phyloP scores from a whole-genome alignment of 1,140 invertebrate genomes.

The Formica exsecta region DNA sequence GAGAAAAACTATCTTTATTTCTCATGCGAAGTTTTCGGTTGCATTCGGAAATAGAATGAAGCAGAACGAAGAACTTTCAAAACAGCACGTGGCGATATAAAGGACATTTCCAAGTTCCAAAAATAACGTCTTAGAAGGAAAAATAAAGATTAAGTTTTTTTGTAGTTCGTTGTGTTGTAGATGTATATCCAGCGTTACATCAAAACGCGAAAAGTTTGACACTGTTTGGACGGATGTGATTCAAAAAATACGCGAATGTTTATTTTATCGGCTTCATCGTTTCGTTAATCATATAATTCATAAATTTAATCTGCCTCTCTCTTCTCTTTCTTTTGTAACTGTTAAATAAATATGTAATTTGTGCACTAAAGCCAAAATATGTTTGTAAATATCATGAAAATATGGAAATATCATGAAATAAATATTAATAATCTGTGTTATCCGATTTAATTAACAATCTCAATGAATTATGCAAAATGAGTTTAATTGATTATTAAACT shows the following conservation, averaged over 20 bases:
- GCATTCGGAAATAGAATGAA: not conserved
- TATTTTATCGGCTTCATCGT: not conserved
- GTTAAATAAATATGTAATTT: not conserved
- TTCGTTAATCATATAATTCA: not conserved
- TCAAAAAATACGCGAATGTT: not conserved
- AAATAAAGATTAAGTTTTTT: conserved; percentile 17
- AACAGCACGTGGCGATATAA: not conserved
- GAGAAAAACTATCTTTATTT: not conserved
- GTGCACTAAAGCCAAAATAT: not conserved
- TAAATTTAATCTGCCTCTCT: too few species aligned
- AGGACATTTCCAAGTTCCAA: conserved; percentile 18
- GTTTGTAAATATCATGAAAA: not conserved
- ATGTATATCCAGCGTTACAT: not conserved
- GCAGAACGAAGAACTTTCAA: not conserved
- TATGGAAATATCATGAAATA: too few species aligned
- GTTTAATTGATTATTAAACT: not conserved
- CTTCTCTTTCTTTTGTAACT: not conserved
- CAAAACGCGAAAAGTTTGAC: not conserved
- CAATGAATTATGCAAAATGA: too few species aligned
- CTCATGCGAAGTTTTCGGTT: not conserved
- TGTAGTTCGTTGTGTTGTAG: not conserved
- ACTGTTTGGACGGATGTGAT: not conserved
- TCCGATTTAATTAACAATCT: too few species aligned
- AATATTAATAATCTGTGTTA: too few species aligned
- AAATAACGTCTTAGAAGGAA: not conserved